phyloP scores from a whole-genome alignment of 2,888 invertebrate species.

The Apamea crenata region DNA sequence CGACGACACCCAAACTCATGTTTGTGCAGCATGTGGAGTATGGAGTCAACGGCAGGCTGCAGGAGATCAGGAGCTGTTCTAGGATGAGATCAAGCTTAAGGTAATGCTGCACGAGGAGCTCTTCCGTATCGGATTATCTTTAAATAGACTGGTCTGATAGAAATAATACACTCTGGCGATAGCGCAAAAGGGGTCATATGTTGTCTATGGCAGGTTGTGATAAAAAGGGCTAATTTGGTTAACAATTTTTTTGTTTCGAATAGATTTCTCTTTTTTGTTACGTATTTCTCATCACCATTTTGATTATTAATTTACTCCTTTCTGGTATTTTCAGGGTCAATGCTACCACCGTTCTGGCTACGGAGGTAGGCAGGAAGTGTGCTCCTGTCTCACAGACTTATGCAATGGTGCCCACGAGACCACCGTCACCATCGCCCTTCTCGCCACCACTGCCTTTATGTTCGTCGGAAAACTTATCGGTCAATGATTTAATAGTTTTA shows the following conservation, averaged over 20 bases:
- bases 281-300: neutral
- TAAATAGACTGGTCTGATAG: neutral
- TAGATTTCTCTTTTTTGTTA: neutral
- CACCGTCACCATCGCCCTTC: slow-evolving; percentile 90
- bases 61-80: slow-evolving; percentile 94
- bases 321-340: slow-evolving; percentile 84
- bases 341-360: slow-evolving; percentile 97
- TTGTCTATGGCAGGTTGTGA: neutral
- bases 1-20: slow-evolving; percentile 92
- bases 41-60: slow-evolving; percentile 93
- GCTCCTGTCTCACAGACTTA: slow-evolving; percentile 93
- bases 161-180: neutral
- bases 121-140: neutral
- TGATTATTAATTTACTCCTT: neutral
- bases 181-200: neutral
- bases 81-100: slow-evolving; percentile 90
- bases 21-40: slow-evolving; percentile 96
- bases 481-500: slow-evolving; percentile 38
- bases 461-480: slow-evolving; percentile 56
- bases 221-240: neutral
- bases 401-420: slow-evolving; percentile 93
- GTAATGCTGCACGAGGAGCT: too few species aligned
- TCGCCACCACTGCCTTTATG: slow-evolving; percentile 65
- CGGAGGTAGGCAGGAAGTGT: slow-evolving; percentile 96
- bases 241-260: neutral